phyloP scores from a whole-genome alignment of 2,797 vertebrate genomes.

The Tragopan temminckii region DNA sequence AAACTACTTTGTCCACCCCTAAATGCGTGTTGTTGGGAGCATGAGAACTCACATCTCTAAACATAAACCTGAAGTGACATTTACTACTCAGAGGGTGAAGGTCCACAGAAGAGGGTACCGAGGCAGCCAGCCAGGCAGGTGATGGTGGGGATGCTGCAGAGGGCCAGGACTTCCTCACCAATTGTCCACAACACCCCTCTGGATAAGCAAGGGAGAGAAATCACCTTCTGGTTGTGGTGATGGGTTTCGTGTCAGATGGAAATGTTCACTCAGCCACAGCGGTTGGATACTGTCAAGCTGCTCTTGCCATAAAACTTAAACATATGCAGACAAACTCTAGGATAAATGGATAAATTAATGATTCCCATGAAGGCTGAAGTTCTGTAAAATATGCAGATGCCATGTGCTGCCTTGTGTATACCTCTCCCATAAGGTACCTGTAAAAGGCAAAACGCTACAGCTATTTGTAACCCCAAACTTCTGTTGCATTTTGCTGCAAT shows the following conservation, averaged over 20 bases:
- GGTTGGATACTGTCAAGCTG: not conserved
- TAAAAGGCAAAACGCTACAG: slow-evolving; percentile 2
- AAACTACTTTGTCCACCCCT: not conserved
- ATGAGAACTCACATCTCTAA: accelerated
- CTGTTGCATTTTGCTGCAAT: slow-evolving; percentile 10
- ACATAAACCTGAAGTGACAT: not conserved
- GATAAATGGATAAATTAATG: not conserved
- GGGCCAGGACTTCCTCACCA: not conserved
- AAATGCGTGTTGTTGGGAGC: accelerated
- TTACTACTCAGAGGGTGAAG: not conserved
- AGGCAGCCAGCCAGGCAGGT: not conserved
- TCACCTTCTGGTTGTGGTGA: not conserved
- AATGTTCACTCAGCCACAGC: not conserved
- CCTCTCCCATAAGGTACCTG: not conserved
- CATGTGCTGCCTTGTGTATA: not conserved
- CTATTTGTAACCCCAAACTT: not conserved
- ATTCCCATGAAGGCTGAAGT: not conserved
- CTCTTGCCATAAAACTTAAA: not conserved
- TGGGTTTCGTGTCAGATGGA: not conserved
- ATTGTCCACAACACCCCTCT: not conserved
- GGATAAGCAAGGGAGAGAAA: not conserved
- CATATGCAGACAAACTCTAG: not conserved
- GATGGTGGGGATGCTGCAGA: not conserved
- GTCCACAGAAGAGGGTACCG: not conserved
- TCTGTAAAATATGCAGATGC: not conserved